Evolutionary conservation across 2,888 invertebrate genomes (phyloP).

Genomic region (Eumacrocentrus americanus): DNA sequence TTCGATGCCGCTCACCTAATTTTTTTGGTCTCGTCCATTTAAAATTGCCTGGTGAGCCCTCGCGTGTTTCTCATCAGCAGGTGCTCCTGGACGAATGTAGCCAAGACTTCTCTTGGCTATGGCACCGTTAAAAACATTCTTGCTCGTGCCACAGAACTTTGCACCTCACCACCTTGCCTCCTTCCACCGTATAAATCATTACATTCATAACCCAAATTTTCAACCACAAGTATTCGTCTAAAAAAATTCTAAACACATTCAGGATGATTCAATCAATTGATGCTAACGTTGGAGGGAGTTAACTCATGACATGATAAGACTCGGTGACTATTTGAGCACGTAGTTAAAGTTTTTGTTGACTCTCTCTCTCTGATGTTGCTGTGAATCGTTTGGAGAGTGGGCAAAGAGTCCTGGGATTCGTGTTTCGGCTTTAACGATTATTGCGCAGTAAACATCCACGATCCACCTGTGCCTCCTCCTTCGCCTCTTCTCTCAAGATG

Average conservation of each 20-base stretch:
- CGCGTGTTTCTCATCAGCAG: slow-evolving; percentile 39
- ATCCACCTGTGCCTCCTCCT: slow-evolving; percentile 43
- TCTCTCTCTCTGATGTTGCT: too few relatives aligned
- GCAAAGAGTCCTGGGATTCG: slow-evolving; percentile 27
- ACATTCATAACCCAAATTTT: too few relatives aligned
- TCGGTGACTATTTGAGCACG: too few relatives aligned
- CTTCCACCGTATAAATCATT: too few relatives aligned
- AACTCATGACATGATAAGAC: too few relatives aligned
- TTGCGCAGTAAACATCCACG: slow-evolving; percentile 49
- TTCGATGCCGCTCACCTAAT: slow-evolving; percentile 40
- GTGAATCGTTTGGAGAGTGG: not conserved
- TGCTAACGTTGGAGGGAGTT: too few relatives aligned
- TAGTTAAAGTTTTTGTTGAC: too few relatives aligned
- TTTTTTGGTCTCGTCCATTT: slow-evolving; percentile 38
- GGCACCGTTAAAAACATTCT: slow-evolving; percentile 23
- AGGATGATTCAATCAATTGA: too few relatives aligned
- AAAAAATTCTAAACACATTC: too few relatives aligned
- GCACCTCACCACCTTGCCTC: slow-evolving; percentile 37
- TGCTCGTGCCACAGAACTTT: slow-evolving; percentile 27
- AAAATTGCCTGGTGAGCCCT: slow-evolving; percentile 34
- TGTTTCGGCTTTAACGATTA: slow-evolving; percentile 50
- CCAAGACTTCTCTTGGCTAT: slow-evolving; percentile 24
- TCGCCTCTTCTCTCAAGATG: slow-evolving; percentile 21
- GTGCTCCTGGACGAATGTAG: too few relatives aligned
- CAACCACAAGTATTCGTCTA: not conserved